Percentiles rank a stretch among this genome's conserved stretches.
Conservation (phyloP, 64 coral and sea anemone species). For the Pachyseris speciosa region DNA sequence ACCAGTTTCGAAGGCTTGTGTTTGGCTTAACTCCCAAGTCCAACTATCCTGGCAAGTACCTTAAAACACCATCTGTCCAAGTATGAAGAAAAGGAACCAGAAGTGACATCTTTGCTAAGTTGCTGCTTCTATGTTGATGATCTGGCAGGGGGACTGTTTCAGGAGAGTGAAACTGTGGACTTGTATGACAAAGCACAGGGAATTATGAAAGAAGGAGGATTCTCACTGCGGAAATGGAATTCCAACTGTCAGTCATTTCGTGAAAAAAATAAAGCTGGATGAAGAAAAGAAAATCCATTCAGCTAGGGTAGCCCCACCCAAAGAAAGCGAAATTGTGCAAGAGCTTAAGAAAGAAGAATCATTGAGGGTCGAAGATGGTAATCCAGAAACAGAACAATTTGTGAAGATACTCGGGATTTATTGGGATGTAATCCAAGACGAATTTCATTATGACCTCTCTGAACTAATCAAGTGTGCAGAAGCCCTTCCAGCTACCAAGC, state of each 20-base stretch:
- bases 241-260: slow-evolving; percentile 25
- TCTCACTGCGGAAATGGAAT: slow-evolving; percentile 60
- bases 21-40: slow-evolving; percentile 61
- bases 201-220: slow-evolving; percentile 71
- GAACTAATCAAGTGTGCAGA: slow-evolving; percentile 4
- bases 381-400: background rate
- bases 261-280: background rate
- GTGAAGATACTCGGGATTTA: slow-evolving; percentile 25
- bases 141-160: slow-evolving; percentile 34
- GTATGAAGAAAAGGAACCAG: slow-evolving; percentile 52
- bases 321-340: background rate
- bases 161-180: background rate
- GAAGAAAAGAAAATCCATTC: slow-evolving; percentile 3
- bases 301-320: background rate
- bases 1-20: slow-evolving; percentile 48
- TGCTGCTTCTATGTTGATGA: slow-evolving; percentile 68
- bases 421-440: background rate
- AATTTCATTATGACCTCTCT: slow-evolving; percentile 35
- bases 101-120: slow-evolving; percentile 23
- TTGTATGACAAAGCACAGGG: slow-evolving; percentile 46
- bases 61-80: slow-evolving; percentile 38
- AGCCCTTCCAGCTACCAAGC: slow-evolving; percentile 2
- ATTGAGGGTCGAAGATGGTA: background rate
- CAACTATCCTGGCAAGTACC: slow-evolving; percentile 43
- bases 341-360: background rate